phyloP scores from a whole-genome alignment of 1,140 invertebrate species.

The Drosophila orosa region DNA sequence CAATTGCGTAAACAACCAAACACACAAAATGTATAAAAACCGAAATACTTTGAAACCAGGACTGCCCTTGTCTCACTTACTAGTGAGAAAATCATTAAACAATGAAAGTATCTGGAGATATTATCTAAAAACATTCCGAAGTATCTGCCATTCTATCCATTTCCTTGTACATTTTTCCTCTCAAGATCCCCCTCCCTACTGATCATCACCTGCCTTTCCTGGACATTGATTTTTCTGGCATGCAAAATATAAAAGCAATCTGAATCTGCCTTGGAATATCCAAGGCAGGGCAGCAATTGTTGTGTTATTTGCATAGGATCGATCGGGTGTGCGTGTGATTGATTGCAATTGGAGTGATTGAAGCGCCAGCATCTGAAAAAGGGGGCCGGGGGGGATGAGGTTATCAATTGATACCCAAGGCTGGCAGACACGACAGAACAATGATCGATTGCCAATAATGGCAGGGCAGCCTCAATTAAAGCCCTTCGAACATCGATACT shows the following conservation, averaged over 20 bases:
- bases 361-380: conserved; percentile 1
- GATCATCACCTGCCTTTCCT: conserved; percentile 6
- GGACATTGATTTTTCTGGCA: conserved; percentile 16
- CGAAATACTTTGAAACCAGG: not conserved
- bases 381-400: not conserved
- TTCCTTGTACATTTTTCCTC: not conserved
- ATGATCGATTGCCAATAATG: conserved; percentile 8
- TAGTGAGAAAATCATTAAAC: not conserved
- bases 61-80: not conserved
- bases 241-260: conserved; percentile 4
- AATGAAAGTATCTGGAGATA: not conserved
- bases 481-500: not conserved
- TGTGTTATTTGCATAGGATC: conserved; percentile 15
- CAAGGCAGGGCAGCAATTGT: conserved; percentile 8
- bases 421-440: conserved; percentile 2
- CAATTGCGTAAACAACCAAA: conserved; percentile 11
- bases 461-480: not conserved
- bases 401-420: conserved; percentile 22
- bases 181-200: not conserved
- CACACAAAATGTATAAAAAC: too few relatives aligned
- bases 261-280: not conserved
- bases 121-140: not conserved
- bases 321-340: conserved; percentile 17
- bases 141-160: not conserved
- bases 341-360: conserved; percentile 20